Evolutionary conservation across 2,113 vertebrate genomes (phyloP).

Genomic region (Myrmecobius fasciatus): DNA sequence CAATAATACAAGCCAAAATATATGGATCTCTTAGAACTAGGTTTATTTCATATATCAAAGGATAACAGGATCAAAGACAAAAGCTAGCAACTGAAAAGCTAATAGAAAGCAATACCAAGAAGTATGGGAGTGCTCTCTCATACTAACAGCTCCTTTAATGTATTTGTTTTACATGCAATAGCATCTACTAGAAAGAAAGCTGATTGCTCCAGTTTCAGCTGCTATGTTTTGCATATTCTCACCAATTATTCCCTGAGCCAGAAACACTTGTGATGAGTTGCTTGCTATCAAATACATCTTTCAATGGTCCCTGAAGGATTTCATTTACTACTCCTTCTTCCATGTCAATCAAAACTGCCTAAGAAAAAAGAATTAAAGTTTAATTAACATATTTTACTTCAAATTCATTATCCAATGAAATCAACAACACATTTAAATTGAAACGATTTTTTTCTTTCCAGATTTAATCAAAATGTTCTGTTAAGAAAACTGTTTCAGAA

Average conservation of each 20-base stretch:
- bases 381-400: constrained; percentile 59
- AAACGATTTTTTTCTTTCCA: constrained; percentile 53
- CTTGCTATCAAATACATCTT: constrained; percentile 94
- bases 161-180: constrained; percentile 30
- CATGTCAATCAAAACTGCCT: constrained; percentile 99
- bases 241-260: constrained; percentile 99
- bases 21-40: background rate
- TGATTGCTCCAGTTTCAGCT: constrained; percentile 47
- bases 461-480: constrained; percentile 26
- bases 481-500: constrained; percentile 15
- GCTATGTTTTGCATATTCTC: constrained; percentile 78
- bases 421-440: constrained; percentile 47
- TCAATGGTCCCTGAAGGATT: constrained; percentile 94
- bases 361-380: constrained; percentile 71
- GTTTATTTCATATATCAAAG: constrained; percentile 2
- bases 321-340: constrained; percentile 97
- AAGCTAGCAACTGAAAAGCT: background rate
- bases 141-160: background rate
- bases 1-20: background rate
- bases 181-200: constrained; percentile 1
- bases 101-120: background rate
- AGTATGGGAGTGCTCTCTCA: background rate
- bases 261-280: constrained; percentile 98
- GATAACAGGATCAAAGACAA: background rate
- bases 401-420: constrained; percentile 58